These are phyloP conservation scores for Podiceps cristatus DNA, from an alignment of 2,113 vertebrate genomes.

Conservation along the genomic window DNA sequence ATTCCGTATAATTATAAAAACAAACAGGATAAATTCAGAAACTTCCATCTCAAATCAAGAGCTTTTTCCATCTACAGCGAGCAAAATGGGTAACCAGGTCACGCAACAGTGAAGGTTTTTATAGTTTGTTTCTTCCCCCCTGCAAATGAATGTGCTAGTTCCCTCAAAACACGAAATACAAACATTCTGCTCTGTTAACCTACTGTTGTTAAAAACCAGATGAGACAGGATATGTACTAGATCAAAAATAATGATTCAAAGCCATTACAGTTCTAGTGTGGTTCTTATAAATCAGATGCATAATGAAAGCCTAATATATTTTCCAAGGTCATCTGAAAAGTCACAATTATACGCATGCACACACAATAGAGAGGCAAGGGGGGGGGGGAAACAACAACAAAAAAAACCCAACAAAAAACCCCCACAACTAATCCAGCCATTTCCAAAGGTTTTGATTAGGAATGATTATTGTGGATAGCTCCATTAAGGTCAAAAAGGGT, in stretches of 20 bases:
- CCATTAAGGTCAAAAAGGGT: neutral
- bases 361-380: no score
- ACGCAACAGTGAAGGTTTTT: neutral
- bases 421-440: no score
- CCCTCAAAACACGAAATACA: neutral
- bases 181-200: neutral
- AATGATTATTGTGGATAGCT: neutral
- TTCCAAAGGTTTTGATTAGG: neutral
- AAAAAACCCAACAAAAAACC: no score
- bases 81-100: neutral
- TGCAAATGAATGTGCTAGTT: neutral
- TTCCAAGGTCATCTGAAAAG: neutral
- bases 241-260: neutral
- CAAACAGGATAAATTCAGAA: neutral
- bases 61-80: neutral
- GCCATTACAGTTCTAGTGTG: neutral
- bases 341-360: neutral
- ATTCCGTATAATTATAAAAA: neutral
- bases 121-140: fast-evolving
- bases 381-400: no score
- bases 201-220: neutral
- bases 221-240: neutral
- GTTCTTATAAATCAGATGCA: neutral
- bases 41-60: neutral
- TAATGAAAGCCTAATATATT: neutral